phyloP scores from a whole-genome alignment of 2,113 vertebrate species.

The Sarotherodon lohbergeri region DNA sequence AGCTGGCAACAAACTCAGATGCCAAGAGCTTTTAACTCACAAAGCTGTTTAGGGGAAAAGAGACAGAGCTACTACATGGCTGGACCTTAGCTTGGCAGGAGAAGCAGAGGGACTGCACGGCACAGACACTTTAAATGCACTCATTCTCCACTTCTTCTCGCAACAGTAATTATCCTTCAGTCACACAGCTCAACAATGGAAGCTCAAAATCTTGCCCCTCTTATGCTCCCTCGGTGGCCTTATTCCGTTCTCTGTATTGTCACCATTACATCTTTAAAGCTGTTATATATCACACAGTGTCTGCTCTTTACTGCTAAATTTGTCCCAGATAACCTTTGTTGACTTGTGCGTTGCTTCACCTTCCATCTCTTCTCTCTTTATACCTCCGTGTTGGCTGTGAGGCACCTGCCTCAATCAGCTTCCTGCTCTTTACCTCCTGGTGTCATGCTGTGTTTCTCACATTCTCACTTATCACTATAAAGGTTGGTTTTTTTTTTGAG shows the following conservation, averaged over 20 bases:
- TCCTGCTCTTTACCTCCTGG: background rate
- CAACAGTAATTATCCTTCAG: background rate
- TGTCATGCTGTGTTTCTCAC: background rate
- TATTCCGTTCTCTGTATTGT: background rate
- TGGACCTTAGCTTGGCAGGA: conserved; percentile 2
- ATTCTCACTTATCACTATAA: background rate
- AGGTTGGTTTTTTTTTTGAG: background rate
- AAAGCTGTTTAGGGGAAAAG: background rate
- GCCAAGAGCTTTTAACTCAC: conserved; percentile 19
- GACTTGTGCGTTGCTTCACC: conserved; percentile 12
- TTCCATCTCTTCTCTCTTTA: background rate
- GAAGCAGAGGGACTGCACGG: background rate
- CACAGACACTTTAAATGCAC: background rate
- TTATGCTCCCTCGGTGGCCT: background rate
- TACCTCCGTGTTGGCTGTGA: background rate
- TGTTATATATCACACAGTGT: background rate
- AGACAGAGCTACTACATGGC: background rate
- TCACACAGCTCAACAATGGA: background rate
- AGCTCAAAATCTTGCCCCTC: background rate
- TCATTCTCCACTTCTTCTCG: background rate
- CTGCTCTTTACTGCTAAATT: background rate
- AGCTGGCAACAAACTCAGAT: background rate
- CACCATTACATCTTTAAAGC: conserved; percentile 3
- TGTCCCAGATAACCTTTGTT: background rate
- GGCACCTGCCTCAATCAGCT: background rate